Conservation (phyloP, 2,888 invertebrate species). For the Anthophora plumipes region DNA sequence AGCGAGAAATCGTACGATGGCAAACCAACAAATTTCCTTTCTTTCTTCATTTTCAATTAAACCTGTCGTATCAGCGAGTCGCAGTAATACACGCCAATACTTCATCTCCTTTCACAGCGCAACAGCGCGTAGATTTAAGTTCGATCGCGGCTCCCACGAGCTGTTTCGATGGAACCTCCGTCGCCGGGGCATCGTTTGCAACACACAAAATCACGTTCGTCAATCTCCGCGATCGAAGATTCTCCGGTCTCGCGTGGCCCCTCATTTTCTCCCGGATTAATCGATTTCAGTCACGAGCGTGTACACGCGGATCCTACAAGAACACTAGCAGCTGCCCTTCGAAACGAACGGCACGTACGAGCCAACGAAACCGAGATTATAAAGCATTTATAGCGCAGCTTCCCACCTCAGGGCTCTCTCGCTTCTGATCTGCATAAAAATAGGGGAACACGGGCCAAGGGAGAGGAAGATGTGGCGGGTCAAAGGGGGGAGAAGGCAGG, state of each 20-base stretch:
- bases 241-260: slow-evolving; percentile 52
- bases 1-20: neutral
- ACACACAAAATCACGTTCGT: slow-evolving; percentile 58
- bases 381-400: slow-evolving; percentile 82
- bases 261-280: slow-evolving; percentile 67
- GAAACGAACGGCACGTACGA: slow-evolving; percentile 73
- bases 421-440: slow-evolving; percentile 83
- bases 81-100: neutral
- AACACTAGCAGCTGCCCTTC: slow-evolving; percentile 77
- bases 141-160: slow-evolving; percentile 18
- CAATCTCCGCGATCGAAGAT: slow-evolving; percentile 66
- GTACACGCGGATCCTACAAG: slow-evolving; percentile 59
- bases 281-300: slow-evolving; percentile 70
- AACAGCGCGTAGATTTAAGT: neutral
- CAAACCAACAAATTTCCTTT: neutral
- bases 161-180: slow-evolving; percentile 3
- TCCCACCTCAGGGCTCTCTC: slow-evolving; percentile 80
- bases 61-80: neutral
- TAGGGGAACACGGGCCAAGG: slow-evolving; percentile 71
- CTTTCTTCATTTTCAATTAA: neutral
- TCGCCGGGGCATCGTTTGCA: slow-evolving; percentile 3
- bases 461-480: slow-evolving; percentile 57
- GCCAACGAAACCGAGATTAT: slow-evolving; percentile 80
- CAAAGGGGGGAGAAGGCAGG: slow-evolving; percentile 66
- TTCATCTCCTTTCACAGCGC: slow-evolving; percentile 1